Percentiles rank a stretch among this genome's conserved stretches.
These are phyloP conservation scores for Conomelus anceps DNA, from an alignment of 2,888 invertebrate species.

Conservation along the genomic window DNA sequence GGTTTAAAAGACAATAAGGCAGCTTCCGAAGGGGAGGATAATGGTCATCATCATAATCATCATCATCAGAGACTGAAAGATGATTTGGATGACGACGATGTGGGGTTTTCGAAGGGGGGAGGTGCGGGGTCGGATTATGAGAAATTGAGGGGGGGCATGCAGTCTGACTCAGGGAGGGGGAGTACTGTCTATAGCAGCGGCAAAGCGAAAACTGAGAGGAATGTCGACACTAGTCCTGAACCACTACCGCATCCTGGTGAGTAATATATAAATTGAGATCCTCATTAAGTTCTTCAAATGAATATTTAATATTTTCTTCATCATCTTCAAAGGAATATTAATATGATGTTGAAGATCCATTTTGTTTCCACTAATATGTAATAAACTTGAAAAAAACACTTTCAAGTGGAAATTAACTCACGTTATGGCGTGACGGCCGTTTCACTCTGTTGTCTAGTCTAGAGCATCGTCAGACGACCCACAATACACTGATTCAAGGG, in stretches of 20 bases:
- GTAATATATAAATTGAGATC: not conserved
- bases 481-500: no score
- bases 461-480: no score
- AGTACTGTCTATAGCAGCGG: conserved; percentile 74
- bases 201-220: conserved; percentile 42
- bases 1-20: not conserved
- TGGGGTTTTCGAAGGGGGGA: conserved; percentile 12
- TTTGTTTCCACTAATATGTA: no score
- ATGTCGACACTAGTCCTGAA: conserved; percentile 52
- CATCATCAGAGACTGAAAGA: conserved; percentile 11
- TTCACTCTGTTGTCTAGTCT: no score
- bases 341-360: no score
- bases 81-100: conserved; percentile 24
- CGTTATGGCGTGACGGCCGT: no score
- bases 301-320: not conserved
- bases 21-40: not conserved
- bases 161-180: conserved; percentile 73
- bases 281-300: not conserved
- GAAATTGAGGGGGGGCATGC: conserved; percentile 55
- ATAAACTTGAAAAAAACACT: no score
- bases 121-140: conserved; percentile 62
- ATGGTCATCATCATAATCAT: not conserved
- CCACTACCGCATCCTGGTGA: conserved; percentile 47
- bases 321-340: not conserved
- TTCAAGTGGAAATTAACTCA: no score